Base-by-base conservation (phyloP, 1,140 invertebrate genomes). In the Drosophila pandora region DNA sequence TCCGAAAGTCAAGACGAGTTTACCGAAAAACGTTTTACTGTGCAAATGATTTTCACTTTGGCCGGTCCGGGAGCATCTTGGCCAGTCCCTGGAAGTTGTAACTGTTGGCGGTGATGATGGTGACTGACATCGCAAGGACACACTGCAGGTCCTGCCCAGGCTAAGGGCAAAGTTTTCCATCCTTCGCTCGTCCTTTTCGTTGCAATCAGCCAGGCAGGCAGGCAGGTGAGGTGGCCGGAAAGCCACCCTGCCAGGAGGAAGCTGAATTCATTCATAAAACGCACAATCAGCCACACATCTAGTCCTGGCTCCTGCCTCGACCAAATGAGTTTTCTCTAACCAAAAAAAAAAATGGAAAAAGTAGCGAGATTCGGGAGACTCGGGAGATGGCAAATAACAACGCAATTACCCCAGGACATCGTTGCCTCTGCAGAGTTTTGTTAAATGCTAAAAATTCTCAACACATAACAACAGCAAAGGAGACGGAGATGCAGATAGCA, bases 11-110 rank as follows among this genome's bases (percentile, higher is more conserved):
- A 82, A 82, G 82, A 65, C 83, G 85, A 85, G 82, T 85, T 87
- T 85, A 85, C 82, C 82, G 83, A 87, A 87, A 87, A 87, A 87
- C 82, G 82, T 87, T 87, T 87, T 87, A 87, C 82, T 75, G 82
- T 87, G 83, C 74, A 87, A 87, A 87, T 87, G 83, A 87, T 87
- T 87, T 87, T 87, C 78, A 87, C 79, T 87, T 61, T 88, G 70
- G 45, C 47, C 47, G 5, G n/a, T 59, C 21, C 57, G 28, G 23
- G 23, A 39, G 21, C 37, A 34, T 67, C 28, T 75, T 56, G 23
- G 45, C 6, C 37, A 21, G 17, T 59, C 65, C 43, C 55, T 54
- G 34, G 76, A 87, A 82, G 70, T 88, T 87, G 78, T 78, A 75
- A 87, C 82, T 83, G 61, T 76, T 74, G 68, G 79, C 71, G 76